Conservation (phyloP, 2,113 vertebrate genomes). For the Capreolus pygargus region DNA sequence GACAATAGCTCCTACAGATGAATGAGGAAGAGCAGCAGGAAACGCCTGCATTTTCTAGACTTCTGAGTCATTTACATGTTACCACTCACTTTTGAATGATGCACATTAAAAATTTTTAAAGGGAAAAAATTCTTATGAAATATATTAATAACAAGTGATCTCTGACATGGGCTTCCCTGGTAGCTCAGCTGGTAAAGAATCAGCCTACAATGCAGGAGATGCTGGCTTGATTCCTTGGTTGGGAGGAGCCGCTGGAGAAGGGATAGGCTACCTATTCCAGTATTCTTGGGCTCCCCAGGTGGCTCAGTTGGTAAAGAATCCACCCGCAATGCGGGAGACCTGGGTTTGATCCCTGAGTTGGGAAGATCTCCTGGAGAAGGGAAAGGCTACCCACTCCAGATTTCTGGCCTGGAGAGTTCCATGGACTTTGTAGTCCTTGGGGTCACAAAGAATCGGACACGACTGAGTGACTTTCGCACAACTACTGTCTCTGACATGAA, state of each 20-base stretch:
- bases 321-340: neutral
- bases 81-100: conserved; percentile 76
- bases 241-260: neutral
- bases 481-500: neutral
- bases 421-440: neutral
- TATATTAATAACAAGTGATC: neutral
- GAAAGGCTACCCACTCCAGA: neutral
- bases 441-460: neutral
- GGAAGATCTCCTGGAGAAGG: neutral
- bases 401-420: neutral
- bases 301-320: neutral
- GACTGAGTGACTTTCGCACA: neutral
- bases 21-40: conserved; percentile 77
- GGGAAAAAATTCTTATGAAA: neutral
- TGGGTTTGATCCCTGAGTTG: neutral
- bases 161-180: neutral
- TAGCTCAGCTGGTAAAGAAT: neutral
- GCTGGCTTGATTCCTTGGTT: neutral
- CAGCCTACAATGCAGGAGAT: neutral
- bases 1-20: neutral
- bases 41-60: conserved; percentile 82
- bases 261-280: neutral
- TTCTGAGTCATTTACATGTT: conserved; percentile 83
- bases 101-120: neutral
- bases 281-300: neutral